Evolutionary conservation across 2,797 vertebrate species (phyloP).

Genomic region (Catamblyrhynchus diadema): DNA sequence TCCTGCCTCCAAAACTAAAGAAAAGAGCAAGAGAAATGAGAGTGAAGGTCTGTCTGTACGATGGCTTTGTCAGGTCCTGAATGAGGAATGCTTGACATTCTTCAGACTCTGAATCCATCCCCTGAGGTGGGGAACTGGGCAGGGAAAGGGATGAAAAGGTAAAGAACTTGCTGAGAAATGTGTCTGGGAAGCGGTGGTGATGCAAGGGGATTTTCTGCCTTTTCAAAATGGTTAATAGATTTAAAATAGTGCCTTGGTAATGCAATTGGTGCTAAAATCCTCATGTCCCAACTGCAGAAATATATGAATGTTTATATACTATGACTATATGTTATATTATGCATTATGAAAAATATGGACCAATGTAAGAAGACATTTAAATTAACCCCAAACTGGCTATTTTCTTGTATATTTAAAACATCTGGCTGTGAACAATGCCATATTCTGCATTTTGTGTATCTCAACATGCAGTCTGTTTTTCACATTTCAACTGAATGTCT

Average conservation of each 20-base stretch:
- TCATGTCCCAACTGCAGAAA: not conserved
- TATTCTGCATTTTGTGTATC: not conserved
- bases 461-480: not conserved
- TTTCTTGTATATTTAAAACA: constrained; percentile 36
- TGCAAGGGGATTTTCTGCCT: not conserved
- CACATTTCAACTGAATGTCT: not conserved
- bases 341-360: not conserved
- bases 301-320: not conserved
- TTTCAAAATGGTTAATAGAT: not conserved
- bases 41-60: not conserved
- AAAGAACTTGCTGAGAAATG: not conserved
- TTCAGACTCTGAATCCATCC: not conserved
- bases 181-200: not conserved
- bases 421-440: not conserved
- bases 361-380: not conserved
- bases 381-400: not conserved
- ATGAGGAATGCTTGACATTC: not conserved
- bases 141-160: not conserved
- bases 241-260: not conserved
- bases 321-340: not conserved
- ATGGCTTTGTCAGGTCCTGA: not conserved
- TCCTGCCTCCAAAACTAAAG: not conserved
- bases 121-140: not conserved
- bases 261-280: not conserved
- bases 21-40: not conserved